phyloP scores from a whole-genome alignment of 2,113 vertebrate genomes.

The Corythaixoides concolor region DNA sequence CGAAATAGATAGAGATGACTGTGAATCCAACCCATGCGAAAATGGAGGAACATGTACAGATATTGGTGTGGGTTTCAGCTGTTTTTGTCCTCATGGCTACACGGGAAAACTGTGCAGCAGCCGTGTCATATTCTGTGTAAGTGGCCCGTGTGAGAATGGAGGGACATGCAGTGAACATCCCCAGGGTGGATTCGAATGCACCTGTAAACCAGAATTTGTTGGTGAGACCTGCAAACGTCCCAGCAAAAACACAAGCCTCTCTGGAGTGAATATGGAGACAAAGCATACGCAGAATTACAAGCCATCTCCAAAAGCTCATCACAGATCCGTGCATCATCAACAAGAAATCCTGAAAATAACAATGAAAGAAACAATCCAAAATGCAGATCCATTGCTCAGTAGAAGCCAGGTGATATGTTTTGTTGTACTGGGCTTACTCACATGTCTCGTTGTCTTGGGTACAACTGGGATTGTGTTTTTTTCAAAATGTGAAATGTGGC shows the following conservation, averaged over 20 bases:
- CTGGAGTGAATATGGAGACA: conserved; percentile 31
- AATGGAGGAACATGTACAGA: conserved; percentile 86
- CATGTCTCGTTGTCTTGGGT: conserved; percentile 89
- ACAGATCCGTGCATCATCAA: conserved; percentile 76
- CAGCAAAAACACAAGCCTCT: conserved; percentile 59
- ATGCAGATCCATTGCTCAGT: conserved; percentile 78
- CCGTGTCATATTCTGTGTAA: conserved; percentile 70
- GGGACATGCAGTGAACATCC: conserved; percentile 79
- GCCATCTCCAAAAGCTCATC: conserved; percentile 78
- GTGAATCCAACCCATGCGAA: conserved; percentile 85
- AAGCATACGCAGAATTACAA: conserved; percentile 74
- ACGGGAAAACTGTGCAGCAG: conserved; percentile 83
- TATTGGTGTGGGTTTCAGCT: conserved; percentile 80
- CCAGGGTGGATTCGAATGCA: conserved; percentile 81
- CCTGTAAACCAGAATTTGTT: conserved; percentile 80
- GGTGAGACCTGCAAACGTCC: conserved; percentile 79
- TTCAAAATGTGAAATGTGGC: conserved; percentile 90
- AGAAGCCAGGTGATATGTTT: conserved; percentile 93
- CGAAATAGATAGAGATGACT: conserved; percentile 82
- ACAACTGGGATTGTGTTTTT: conserved; percentile 90
- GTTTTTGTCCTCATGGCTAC: conserved; percentile 82
- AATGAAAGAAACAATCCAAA: conserved; percentile 86
- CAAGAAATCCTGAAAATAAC: conserved; percentile 88
- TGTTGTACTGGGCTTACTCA: conserved; percentile 89
- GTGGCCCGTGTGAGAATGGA: conserved; percentile 81